Base-by-base conservation (phyloP, 2,113 vertebrate species). In the Ceuthmochares aereus region DNA sequence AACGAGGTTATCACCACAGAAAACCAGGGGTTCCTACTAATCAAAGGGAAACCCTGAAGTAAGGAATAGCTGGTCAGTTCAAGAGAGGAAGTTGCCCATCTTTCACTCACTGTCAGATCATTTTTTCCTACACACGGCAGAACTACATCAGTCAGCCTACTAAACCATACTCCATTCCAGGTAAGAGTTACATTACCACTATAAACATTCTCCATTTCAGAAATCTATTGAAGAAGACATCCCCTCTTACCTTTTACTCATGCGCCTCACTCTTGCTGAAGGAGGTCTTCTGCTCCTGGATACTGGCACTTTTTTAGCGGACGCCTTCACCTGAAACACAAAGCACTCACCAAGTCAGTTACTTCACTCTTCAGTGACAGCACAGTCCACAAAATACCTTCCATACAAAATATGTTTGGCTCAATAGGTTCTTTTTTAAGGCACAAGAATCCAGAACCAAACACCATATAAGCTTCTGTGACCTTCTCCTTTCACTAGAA, bases 271-370 rank as follows among this genome's bases (percentile, higher is more conserved):
- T 58, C 84, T 89, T 0, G 59, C 29, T 10, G 95, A 95, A 49
- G 93, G 93, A 21, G 75, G 14, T 83, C 89, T 80, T n/a, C 91
- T 97, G 84, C 85, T 94, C 84, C 16, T 20, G 84, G 89, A 55
- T 16, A 15, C 34, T 10, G 77, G 79, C 7, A 2, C 27, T 60
- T 95, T 97, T 43, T 93, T 97, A 27, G 59, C 26, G 43, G 93
- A 93, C 26, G 72, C 19, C 64, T 94, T 96, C 30, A 42, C 70
- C 97, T 97, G 87, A 17, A 96, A 84, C 51, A 95, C 51, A 95
- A 14, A 67, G 7, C 13, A 21, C 7, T 10, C 76, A 27, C 19
- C 14, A n/a, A 4, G 51, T 85, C 78, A 85, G 81, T 59, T 13
- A 40, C 12, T 51, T 7, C 10, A 14, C n/a, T 63, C 6, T 17